Percentiles rank a stretch among this genome's conserved stretches.
Evolutionary conservation across 2,888 invertebrate genomes (phyloP).

Genomic region (Watsonalla cultraria): DNA sequence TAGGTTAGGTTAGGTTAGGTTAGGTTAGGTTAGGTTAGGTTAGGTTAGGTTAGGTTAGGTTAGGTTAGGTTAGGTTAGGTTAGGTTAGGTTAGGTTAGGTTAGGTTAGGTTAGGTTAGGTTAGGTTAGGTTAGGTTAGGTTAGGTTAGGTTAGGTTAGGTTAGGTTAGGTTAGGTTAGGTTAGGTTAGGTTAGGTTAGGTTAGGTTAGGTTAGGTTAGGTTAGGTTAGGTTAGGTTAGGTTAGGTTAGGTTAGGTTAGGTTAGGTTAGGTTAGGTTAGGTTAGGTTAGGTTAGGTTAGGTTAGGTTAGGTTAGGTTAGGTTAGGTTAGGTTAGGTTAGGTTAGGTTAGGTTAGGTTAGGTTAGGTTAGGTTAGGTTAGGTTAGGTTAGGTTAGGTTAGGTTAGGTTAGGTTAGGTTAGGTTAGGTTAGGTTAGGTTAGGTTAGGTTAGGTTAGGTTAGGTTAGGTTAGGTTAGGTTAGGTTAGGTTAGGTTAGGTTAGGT

Average conservation of each 20-base stretch:
- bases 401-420: slow-evolving; percentile 16
- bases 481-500: slow-evolving; percentile 8
- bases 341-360: slow-evolving; percentile 17
- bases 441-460: slow-evolving; percentile 14
- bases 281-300: slow-evolving; percentile 12
- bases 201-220: slow-evolving; percentile 16
- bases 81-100: slow-evolving; percentile 16
- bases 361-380: slow-evolving; percentile 15
- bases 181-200: slow-evolving; percentile 17
- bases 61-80: too few relatives aligned
- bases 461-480: slow-evolving; percentile 10
- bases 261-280: slow-evolving; percentile 12
- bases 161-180: slow-evolving; percentile 18
- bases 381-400: slow-evolving; percentile 12
- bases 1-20: slow-evolving; percentile 27
- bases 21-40: slow-evolving; percentile 27
- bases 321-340: slow-evolving; percentile 16
- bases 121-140: slow-evolving; percentile 11
- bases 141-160: slow-evolving; percentile 16
- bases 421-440: slow-evolving; percentile 15
- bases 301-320: slow-evolving; percentile 11
- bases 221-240: neutral
- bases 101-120: slow-evolving; percentile 12
- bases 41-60: slow-evolving; percentile 23
- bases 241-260: slow-evolving; percentile 11